Evolutionary conservation across 2,888 invertebrate genomes (phyloP).

Genomic region (Noctuana brunneofusca): DNA sequence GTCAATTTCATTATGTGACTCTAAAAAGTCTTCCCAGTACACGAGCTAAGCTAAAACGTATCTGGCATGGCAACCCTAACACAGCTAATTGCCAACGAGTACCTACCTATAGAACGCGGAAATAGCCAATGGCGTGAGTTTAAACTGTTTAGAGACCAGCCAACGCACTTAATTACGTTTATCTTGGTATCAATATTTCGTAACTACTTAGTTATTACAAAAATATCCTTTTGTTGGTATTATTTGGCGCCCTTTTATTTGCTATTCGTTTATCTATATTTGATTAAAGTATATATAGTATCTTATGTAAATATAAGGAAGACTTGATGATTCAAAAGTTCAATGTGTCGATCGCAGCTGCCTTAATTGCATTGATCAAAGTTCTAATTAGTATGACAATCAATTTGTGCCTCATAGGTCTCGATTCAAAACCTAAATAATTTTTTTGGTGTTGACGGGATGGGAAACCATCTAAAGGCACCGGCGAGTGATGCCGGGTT

Average conservation of each 20-base stretch:
- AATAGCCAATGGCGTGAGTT: conserved; percentile 42
- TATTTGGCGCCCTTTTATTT: conserved; percentile 2
- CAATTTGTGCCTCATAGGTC: too few relatives aligned
- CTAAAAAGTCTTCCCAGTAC: background rate
- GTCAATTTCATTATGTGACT: too few relatives aligned
- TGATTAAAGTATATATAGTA: background rate
- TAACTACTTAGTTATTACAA: background rate
- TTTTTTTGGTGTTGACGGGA: too few relatives aligned
- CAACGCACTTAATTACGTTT: conserved; percentile 17
- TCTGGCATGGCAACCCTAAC: conserved; percentile 4
- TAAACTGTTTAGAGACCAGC: conserved; percentile 38
- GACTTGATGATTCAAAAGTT: too few relatives aligned
- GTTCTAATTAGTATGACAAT: too few relatives aligned
- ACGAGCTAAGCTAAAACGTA: background rate
- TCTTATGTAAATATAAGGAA: too few relatives aligned
- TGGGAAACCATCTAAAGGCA: too few relatives aligned
- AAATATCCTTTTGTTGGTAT: background rate
- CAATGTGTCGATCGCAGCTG: too few relatives aligned
- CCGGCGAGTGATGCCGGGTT: too few relatives aligned
- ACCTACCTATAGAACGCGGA: conserved; percentile 44
- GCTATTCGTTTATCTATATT: background rate
- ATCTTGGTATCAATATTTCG: conserved; percentile 22
- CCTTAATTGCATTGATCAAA: too few relatives aligned
- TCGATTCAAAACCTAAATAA: too few relatives aligned
- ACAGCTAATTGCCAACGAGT: conserved; percentile 24